Percentiles rank a stretch among this genome's conserved stretches.
phyloP scores from a whole-genome alignment of 2,797 vertebrate genomes.

The Eurystomus glaucurus region DNA sequence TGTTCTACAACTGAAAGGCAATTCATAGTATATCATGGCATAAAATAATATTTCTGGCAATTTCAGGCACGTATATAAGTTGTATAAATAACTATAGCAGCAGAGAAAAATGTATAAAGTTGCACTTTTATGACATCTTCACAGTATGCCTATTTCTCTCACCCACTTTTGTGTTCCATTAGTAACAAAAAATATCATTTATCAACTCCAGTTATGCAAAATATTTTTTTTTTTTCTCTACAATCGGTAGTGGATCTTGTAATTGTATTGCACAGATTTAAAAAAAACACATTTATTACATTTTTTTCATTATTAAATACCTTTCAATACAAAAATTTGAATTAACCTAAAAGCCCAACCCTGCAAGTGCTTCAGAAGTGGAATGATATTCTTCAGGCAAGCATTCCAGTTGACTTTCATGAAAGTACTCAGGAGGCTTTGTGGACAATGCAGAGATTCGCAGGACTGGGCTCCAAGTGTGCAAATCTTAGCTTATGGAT shows the following conservation, averaged over 20 bases:
- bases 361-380: slow-evolving; percentile 53
- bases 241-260: slow-evolving; percentile 63
- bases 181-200: slow-evolving; percentile 68
- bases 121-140: slow-evolving; percentile 80
- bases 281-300: slow-evolving; percentile 46
- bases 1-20: slow-evolving; percentile 52
- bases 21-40: slow-evolving; percentile 62
- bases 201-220: slow-evolving; percentile 66
- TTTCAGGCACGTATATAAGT: slow-evolving; percentile 35
- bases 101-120: slow-evolving; percentile 69
- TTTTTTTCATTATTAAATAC: slow-evolving; percentile 72
- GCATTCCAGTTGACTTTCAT: neutral
- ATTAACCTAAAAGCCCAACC: slow-evolving; percentile 62
- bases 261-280: slow-evolving; percentile 74
- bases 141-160: slow-evolving; percentile 74
- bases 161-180: slow-evolving; percentile 71
- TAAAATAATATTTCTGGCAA: slow-evolving; percentile 70
- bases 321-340: slow-evolving; percentile 48
- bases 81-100: slow-evolving; percentile 74
- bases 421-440: slow-evolving; percentile 20
- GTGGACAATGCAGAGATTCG: neutral
- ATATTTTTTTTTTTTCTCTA: slow-evolving; percentile 8
- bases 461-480: slow-evolving; percentile 61
- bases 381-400: neutral
- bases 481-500: slow-evolving; percentile 73